Conservation (phyloP, 2,888 invertebrate genomes). For the Linnaemya vulpina region DNA sequence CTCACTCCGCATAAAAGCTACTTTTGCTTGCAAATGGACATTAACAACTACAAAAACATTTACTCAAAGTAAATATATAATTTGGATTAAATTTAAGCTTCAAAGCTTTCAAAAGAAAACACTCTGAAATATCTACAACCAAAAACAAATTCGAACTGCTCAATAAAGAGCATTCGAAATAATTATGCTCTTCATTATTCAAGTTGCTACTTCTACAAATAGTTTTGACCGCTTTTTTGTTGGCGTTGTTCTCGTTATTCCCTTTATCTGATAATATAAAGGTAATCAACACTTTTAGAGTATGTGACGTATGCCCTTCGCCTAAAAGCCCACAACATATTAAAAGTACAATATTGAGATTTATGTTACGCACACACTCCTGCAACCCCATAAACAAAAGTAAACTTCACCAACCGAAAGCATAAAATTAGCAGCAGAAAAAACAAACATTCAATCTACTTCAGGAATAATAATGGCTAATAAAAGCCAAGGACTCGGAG, state of each 20-base stretch:
- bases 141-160: neutral
- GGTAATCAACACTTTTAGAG: constrained; percentile 39
- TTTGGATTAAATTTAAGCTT: constrained; percentile 9
- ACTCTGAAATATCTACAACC: neutral
- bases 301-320: neutral
- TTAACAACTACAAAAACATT: neutral
- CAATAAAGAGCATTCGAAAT: neutral
- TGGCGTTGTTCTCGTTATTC: neutral
- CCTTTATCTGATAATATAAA: neutral
- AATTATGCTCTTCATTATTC: neutral
- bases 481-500: constrained; percentile 35
- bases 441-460: constrained; percentile 37
- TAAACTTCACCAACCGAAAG: neutral
- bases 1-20: neutral
- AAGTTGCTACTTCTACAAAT: no score
- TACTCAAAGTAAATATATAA: constrained; percentile 1
- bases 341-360: constrained; percentile 2
- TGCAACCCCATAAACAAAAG: neutral
- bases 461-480: constrained; percentile 51
- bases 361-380: neutral
- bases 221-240: neutral
- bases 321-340: constrained; percentile 36
- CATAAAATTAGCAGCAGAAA: constrained; percentile 2
- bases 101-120: constrained; percentile 22
- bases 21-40: no score